Evolutionary conservation across 1,140 invertebrate species (phyloP), one percentile per base, ranked within the genome.

Genomic region (Oreohelix idahoensis): DNA sequence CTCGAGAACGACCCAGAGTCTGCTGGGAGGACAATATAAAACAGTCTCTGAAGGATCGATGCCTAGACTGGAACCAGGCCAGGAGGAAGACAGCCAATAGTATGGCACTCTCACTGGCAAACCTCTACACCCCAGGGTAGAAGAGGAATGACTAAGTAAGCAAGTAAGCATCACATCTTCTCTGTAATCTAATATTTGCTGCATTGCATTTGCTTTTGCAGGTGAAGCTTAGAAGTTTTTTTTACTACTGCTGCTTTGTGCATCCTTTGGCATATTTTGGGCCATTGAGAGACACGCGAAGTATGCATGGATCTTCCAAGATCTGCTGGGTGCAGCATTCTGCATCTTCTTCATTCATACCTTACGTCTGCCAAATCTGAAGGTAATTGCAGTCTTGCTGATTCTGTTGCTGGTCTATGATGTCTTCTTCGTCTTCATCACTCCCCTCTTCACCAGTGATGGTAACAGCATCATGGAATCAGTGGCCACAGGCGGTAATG

Each of bases 361-460:
- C 10, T 87, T 94, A 20, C 88, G 92, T 32, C 82, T 95, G 42
- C 94, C 94, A 39, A 94, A 90, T 85, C 89, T 94, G 38, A 94
- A 93, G 88, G 91, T 93, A 83, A 80, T 79, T 87, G 92, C 94
- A 1, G 86, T 94, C 13, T 86, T 95, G 29, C 88, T 95, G 38
- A 79, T 91, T 23, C 85, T 94, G 15, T 92, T 95, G 81, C 95
- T 95, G 85, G 82, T 95, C 45, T 95, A 95, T 89, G 95, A 95
- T 87, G 93, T 95, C 73, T 95, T 95, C 89, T 95, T 95, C 91
- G 95, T 95, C 0, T 95, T 95, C 89, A 94, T 95, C 69, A 95
- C 95, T 10, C 94, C 94, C 23, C 91, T 93, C 38, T 92, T 95
- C 39, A 95, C 95, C 11, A 89, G 91, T 85, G 94, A 93, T 88